Evolutionary conservation across 2,113 vertebrate species (phyloP), one percentile per base, ranked within the genome.

Genomic region (Sinocyclocheilus maitianheensis): DNA sequence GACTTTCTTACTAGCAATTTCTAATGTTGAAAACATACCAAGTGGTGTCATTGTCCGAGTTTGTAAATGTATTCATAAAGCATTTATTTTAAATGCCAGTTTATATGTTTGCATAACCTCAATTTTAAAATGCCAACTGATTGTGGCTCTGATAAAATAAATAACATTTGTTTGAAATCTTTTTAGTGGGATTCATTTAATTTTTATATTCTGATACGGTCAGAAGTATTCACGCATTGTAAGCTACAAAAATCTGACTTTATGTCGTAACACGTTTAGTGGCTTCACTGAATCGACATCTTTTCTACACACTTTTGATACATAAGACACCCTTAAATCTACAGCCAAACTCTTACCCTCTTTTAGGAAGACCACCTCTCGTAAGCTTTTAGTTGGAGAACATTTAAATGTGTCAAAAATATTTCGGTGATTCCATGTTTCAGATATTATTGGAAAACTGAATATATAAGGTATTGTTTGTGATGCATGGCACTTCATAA

Each of bases 301-400:
- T 40, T 79, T 62, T 72, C 30, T 81, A 87, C 76, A 87, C 86
- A 62, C 71, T 80, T 85, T 85, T 69, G 62, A 65, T 62, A 85
- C 7, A 30, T 60, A 67, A 81, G 24, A 77, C 71, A 84, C 58
- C 6, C n/a, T 76, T 67, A 34, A 34, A 77, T 85, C 65, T 85
- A 91, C 89, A 87, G 77, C 37, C 11, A 60, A 79, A 62, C 55
- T 60, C 53, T 46, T 24, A 9, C 30, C 77, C 30, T 37, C 53
- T 75, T 37, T 75, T 37, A 69, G 87, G 85, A 91, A 79, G 88
- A 94, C 88, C 30, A 82, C 72, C 58, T 58, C 34, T n/a, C 65
- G 18, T 53, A 75, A 87, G 92, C 92, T 93, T 93, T 91, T 91
- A 90, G 87, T 93, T 92, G 80, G 85, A 92, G 93, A 94, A 92